Conservation (phyloP, 2,888 invertebrate genomes). For the Drosophila melanosoma region DNA sequence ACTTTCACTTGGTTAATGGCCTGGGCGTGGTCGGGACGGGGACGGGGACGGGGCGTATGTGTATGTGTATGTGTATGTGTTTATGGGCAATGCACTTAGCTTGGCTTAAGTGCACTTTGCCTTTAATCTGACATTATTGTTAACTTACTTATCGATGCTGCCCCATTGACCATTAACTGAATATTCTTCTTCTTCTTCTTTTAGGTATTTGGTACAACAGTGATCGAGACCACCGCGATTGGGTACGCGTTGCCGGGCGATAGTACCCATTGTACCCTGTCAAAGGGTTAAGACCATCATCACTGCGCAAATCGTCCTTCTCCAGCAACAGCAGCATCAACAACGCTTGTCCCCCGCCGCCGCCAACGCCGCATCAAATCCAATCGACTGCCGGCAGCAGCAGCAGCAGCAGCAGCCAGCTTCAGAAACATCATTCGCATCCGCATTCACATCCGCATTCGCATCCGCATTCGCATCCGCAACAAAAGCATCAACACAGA, state of each 20-base stretch:
- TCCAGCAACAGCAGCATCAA: slow-evolving; percentile 80
- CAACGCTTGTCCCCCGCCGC: slow-evolving; percentile 82
- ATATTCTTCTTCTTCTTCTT: neutral
- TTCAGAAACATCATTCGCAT: slow-evolving; percentile 39
- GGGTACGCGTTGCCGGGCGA: slow-evolving; percentile 85
- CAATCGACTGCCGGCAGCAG: slow-evolving; percentile 58
- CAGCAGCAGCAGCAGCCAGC: slow-evolving; percentile 42
- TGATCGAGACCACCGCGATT: slow-evolving; percentile 84
- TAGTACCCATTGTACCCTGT: slow-evolving; percentile 85
- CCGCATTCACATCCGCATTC: slow-evolving; percentile 30
- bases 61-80: slow-evolving; percentile 64
- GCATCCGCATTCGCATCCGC: slow-evolving; percentile 31
- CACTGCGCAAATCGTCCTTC: slow-evolving; percentile 84
- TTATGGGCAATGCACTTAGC: slow-evolving; percentile 54
- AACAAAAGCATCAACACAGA: slow-evolving; percentile 33
- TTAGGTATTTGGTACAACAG: slow-evolving; percentile 85
- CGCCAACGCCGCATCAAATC: slow-evolving; percentile 76
- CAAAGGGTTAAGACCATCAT: slow-evolving; percentile 85
- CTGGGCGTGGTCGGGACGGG: slow-evolving; percentile 59
- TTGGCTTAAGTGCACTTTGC: slow-evolving; percentile 72
- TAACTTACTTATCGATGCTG: slow-evolving; percentile 64
- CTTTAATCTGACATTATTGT: slow-evolving; percentile 57
- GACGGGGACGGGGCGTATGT: no score
- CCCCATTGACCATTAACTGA: slow-evolving; percentile 35
- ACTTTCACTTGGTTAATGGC: slow-evolving; percentile 62